phyloP scores from a whole-genome alignment of 2,113 vertebrate genomes.

The Dunckerocampus dactyliophorus region DNA sequence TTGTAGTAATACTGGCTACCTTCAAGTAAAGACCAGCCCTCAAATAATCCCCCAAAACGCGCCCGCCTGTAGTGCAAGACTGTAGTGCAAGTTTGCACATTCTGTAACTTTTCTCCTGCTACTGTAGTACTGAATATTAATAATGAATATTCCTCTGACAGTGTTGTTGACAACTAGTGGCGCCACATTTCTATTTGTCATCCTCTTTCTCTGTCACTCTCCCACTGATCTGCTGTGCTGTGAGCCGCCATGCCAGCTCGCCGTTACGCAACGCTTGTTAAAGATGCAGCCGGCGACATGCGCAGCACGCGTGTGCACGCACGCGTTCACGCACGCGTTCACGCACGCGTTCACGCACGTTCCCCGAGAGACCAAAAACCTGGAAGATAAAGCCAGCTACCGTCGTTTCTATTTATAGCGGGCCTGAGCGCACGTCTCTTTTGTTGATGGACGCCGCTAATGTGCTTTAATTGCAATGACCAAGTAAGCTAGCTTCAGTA shows the following conservation, averaged over 20 bases:
- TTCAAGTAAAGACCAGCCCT: too few species aligned
- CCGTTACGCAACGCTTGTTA: slow-evolving; percentile 52
- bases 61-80: too few species aligned
- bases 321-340: not conserved
- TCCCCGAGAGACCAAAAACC: slow-evolving; percentile 31
- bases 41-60: too few species aligned
- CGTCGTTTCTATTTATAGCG: slow-evolving; percentile 40
- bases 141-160: slow-evolving; percentile 11
- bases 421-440: not conserved
- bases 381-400: slow-evolving; percentile 37
- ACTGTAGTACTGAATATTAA: not conserved
- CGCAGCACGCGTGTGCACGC: slow-evolving; percentile 12
- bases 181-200: slow-evolving; percentile 6
- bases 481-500: not conserved
- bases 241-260: slow-evolving; percentile 52
- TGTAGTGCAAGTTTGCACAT: not conserved
- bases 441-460: too few species aligned
- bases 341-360: slow-evolving; percentile 7
- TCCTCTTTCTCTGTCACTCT: slow-evolving; percentile 12
- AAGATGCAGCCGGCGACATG: slow-evolving; percentile 32
- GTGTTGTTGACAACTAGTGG: slow-evolving; percentile 6
- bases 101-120: not conserved
- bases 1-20: too few species aligned
- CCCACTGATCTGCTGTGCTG: slow-evolving; percentile 14
- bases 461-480: not conserved